Evolutionary conservation across 2,888 invertebrate species (phyloP), one percentile per base, ranked within the genome.

Genomic region (Siphonodentalium dalli): DNA sequence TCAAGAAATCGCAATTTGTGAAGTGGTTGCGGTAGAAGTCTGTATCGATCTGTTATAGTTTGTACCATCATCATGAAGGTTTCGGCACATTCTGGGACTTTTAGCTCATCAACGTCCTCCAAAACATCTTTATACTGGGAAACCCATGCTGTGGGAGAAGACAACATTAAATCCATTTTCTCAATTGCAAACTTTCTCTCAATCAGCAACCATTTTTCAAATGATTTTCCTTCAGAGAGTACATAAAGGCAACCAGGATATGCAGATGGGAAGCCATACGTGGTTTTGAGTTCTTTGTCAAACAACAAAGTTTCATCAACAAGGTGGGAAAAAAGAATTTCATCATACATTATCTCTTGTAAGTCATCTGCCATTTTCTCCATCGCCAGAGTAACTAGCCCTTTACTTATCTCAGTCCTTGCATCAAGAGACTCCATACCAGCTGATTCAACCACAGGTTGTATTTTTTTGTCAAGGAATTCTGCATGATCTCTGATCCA

Each of bases 291-390:
- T 78, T 96, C 95, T 61, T 88, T 87, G 73, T 94, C 92, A 81
- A 96, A 96, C 9, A 92, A 88, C 24, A 96, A 82, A 0, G 92
- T 90, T 83, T 96, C 96, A 75, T 96, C 95, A 0, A 96, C 87
- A 5, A 92, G 87, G 82, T 95, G 95, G 0, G 93, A 92, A 79
- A 95, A 93, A 0, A 91, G 86, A 46, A 88, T 87, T 75, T 91
- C 91, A 66, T 95, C 93, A 47, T 87, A 88, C 65, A 90, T 88
- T 2, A 91, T 85, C 53, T 88, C 85, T 1, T 89, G 88, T 54
- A 95, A 85, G 66, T 95, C 93, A 8, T 86, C 84, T 65, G 90
- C 86, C 20, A 96, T 85, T 79, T 96, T 91, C 75, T 93, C 92
- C 26, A 93, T 89, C 0, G 90, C 89, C 51, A 94, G 78, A 65